phyloP scores from a whole-genome alignment of 2,797 vertebrate genomes.

The Gambusia yucatana region DNA sequence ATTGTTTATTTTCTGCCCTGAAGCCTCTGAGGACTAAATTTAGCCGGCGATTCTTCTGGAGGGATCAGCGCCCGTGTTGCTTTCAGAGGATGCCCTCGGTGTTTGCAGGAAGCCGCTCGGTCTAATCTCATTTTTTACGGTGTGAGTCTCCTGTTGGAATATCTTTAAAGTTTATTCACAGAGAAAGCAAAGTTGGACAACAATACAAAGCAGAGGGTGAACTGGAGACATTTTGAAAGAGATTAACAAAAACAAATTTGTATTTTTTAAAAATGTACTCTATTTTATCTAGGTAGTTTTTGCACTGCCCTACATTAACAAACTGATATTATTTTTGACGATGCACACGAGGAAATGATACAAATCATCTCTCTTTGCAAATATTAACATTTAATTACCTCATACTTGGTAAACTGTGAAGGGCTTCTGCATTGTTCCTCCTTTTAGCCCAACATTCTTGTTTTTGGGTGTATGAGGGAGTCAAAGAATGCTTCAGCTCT shows the following conservation, averaged over 20 bases:
- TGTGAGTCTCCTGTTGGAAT: constrained; percentile 26
- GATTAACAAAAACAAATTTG: neutral
- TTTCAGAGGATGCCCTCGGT: constrained; percentile 51
- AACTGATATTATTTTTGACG: neutral
- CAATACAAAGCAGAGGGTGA: neutral
- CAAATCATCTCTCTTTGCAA: neutral
- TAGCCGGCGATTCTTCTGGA: constrained; percentile 55
- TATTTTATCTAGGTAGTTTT: neutral
- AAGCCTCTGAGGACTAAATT: constrained; percentile 70
- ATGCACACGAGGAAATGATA: neutral
- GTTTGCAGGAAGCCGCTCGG: constrained; percentile 59
- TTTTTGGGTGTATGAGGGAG: neutral
- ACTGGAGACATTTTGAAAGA: neutral
- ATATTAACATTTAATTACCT: neutral
- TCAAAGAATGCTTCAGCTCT: neutral
- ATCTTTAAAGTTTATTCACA: constrained; percentile 19
- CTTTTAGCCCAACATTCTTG: neutral
- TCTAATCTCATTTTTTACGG: constrained; percentile 54
- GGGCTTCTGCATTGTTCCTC: neutral
- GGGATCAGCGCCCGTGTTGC: constrained; percentile 54
- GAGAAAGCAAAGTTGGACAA: constrained; percentile 6
- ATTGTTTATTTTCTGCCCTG: constrained; percentile 66
- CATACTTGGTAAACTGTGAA: neutral
- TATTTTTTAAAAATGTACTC: neutral
- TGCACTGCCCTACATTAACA: neutral